Percentiles rank a stretch among this genome's conserved stretches.
These are phyloP conservation scores for Oryctes rhinoceros DNA, from an alignment of 1,140 invertebrate species.

Conservation along the genomic window DNA sequence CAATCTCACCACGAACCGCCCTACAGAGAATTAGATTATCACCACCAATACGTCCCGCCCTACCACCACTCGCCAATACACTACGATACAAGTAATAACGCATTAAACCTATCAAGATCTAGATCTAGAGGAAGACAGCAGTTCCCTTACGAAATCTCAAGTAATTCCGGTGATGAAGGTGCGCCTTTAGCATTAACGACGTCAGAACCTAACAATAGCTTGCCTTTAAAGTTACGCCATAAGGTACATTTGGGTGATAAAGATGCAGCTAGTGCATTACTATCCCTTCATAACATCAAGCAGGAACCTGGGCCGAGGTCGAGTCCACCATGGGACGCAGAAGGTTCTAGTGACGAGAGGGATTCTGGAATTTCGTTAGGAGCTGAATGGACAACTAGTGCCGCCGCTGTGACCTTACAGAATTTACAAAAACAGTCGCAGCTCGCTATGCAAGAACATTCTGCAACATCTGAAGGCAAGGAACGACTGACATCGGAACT, in stretches of 20 bases:
- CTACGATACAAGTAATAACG: constrained; percentile 65
- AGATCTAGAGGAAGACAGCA: constrained; percentile 62
- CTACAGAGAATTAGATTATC: constrained; percentile 58
- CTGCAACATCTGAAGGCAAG: constrained; percentile 68
- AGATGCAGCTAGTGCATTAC: constrained; percentile 80
- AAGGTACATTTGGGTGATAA: constrained; percentile 91
- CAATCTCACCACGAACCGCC: constrained; percentile 59
- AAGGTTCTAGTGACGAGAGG: constrained; percentile 86
- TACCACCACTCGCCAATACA: constrained; percentile 59
- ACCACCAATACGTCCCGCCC: constrained; percentile 51
- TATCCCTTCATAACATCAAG: constrained; percentile 83
- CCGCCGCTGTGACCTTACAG: constrained; percentile 57
- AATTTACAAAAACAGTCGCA: constrained; percentile 62
- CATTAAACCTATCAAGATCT: constrained; percentile 70
- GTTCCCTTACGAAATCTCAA: constrained; percentile 75
- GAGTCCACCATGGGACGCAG: constrained; percentile 82
- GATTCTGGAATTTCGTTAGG: constrained; percentile 88
- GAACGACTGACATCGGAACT: constrained; percentile 85
- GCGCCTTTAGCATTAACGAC: constrained; percentile 61
- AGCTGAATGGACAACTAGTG: constrained; percentile 68
- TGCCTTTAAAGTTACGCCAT: constrained; percentile 90
- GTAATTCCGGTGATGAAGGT: constrained; percentile 76
- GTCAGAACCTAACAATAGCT: constrained; percentile 66
- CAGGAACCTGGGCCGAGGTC: constrained; percentile 79
- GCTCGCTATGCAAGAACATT: constrained; percentile 58